A percentile compares a stretch with the other conserved stretches of the same genome.
Conservation (phyloP, 2,113 vertebrate species). For the Neopipo cinnamomea region DNA sequence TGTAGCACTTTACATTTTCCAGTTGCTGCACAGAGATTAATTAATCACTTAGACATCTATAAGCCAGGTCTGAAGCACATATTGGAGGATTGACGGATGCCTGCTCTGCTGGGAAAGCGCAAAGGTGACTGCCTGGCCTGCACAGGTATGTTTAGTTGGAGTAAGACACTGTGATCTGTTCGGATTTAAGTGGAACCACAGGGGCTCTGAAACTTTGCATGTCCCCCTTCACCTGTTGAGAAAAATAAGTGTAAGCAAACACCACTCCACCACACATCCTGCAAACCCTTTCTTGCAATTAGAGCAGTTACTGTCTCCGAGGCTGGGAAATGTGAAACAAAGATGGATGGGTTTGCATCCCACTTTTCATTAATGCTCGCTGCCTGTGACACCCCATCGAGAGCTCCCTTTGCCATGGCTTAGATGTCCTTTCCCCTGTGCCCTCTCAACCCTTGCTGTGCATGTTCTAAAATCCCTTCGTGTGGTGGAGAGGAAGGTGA, state of each 20-base stretch:
- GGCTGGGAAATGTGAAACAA: not conserved
- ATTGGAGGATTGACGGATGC: not conserved
- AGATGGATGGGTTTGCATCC: not conserved
- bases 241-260: not conserved
- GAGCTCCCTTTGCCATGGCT: not conserved
- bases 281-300: not conserved
- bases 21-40: slow-evolving; percentile 61
- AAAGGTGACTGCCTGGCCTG: not conserved
- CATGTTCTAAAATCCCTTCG: not conserved
- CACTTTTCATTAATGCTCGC: not conserved
- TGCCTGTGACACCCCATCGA: not conserved
- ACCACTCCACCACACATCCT: not conserved
- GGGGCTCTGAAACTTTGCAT: not conserved
- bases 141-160: not conserved
- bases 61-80: not conserved
- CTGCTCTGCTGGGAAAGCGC: not conserved
- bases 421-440: accelerated
- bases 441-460: not conserved
- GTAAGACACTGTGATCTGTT: not conserved
- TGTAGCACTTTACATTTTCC: slow-evolving; percentile 59
- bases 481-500: not conserved
- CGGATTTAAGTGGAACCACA: accelerated
- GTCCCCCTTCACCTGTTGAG: accelerated
- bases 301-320: not conserved
- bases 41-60: slow-evolving; percentile 20